These are phyloP conservation scores for Zosterops japonicus DNA, from an alignment of 2,113 vertebrate species.

Conservation along the genomic window DNA sequence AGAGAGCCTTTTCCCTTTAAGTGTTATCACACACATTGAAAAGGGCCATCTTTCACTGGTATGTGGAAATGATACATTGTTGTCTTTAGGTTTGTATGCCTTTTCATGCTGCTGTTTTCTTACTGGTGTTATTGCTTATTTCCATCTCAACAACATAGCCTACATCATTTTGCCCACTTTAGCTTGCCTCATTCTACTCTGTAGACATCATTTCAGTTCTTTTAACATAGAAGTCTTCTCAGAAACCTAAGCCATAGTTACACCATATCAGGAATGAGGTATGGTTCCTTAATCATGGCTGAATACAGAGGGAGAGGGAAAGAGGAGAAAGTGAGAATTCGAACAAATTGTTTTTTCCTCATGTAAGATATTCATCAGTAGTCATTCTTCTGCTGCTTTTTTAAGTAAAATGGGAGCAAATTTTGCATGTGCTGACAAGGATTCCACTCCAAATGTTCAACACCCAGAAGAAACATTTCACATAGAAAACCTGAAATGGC, in stretches of 20 bases:
- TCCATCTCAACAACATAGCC: background rate
- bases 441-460: background rate
- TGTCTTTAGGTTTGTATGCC: background rate
- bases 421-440: background rate
- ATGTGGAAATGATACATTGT: background rate
- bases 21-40: background rate
- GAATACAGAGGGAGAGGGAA: background rate
- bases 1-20: background rate
- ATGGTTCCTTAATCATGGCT: background rate
- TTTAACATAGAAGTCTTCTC: background rate
- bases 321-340: background rate
- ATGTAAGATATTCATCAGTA: background rate
- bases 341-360: background rate
- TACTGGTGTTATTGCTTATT: background rate
- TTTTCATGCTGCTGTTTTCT: background rate
- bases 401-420: background rate
- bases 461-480: background rate
- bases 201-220: background rate
- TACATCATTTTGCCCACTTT: background rate
- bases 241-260: background rate
- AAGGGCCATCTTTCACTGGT: background rate
- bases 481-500: background rate
- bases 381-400: background rate
- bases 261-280: background rate
- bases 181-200: background rate